Percentiles rank a stretch among this genome's conserved stretches.
These are phyloP conservation scores for Oxyteleia sp. DNA, from an alignment of 2,888 invertebrate species.

Conservation along the genomic window DNA sequence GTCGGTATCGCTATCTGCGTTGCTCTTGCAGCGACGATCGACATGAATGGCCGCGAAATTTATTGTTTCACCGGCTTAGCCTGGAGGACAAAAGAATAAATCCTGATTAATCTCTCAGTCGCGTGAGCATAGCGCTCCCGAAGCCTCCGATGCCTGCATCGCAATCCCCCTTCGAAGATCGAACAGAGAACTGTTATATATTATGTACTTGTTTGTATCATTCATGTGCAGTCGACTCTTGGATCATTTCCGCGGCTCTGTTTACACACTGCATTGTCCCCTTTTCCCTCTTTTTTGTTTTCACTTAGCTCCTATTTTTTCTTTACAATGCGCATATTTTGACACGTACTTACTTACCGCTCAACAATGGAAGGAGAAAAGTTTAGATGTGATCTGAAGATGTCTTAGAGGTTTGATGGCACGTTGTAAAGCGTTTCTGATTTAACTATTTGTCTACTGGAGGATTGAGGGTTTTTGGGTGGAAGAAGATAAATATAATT, in stretches of 20 bases:
- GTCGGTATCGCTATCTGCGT: constrained; percentile 24
- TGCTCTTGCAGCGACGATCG: constrained; percentile 78
- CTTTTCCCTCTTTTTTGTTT: constrained; percentile 38
- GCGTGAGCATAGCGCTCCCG: constrained; percentile 77
- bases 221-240: constrained; percentile 53
- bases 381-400: not conserved
- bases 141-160: constrained; percentile 75
- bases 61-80: constrained; percentile 86
- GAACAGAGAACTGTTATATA: constrained; percentile 65
- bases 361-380: not conserved
- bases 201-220: constrained; percentile 67
- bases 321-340: constrained; percentile 20
- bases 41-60: constrained; percentile 85
- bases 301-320: constrained; percentile 1
- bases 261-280: constrained; percentile 52
- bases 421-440: too few relatives aligned
- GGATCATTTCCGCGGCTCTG: constrained; percentile 58
- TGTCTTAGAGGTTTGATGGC: too few relatives aligned
- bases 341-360: constrained; percentile 24
- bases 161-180: constrained; percentile 58
- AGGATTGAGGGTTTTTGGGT: too few relatives aligned
- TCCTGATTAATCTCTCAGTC: constrained; percentile 86
- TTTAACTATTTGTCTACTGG: too few relatives aligned
- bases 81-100: constrained; percentile 84
- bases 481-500: too few relatives aligned